A percentile compares a stretch with the other conserved stretches of the same genome.
Evolutionary conservation across 2,113 vertebrate genomes (phyloP).

Genomic region (Rhadina sibilatrix): DNA sequence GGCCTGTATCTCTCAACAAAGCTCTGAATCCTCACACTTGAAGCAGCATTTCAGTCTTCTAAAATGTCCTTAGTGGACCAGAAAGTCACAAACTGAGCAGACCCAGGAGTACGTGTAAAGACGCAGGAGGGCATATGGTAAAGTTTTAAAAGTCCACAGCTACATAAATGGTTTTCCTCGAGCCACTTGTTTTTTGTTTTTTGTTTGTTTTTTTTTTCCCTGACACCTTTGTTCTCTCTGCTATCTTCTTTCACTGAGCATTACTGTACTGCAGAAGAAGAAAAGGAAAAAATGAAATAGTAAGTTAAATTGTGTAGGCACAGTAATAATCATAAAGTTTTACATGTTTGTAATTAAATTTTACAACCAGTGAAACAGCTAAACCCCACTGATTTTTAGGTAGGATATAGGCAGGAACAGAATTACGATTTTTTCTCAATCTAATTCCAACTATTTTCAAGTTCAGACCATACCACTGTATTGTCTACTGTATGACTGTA

Average conservation of each 20-base stretch:
- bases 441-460: not conserved
- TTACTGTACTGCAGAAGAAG: not conserved
- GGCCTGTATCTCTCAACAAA: not conserved
- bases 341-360: not conserved
- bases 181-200: not conserved
- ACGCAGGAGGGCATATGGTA: not conserved
- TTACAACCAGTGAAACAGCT: not conserved
- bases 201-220: accelerated
- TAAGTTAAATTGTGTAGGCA: not conserved
- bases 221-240: not conserved
- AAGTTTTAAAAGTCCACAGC: not conserved
- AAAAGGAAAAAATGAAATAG: not conserved
- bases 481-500: not conserved
- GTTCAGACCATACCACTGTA: not conserved
- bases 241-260: accelerated
- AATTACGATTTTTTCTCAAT: not conserved
- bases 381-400: not conserved
- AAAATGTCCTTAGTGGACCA: not conserved
- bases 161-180: not conserved
- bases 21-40: not conserved
- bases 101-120: accelerated
- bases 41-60: not conserved
- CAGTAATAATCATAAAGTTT: not conserved
- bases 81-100: not conserved
- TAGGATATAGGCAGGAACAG: not conserved